Conservation (phyloP, 1,140 invertebrate species). For the Dolichoris vasculosae region DNA sequence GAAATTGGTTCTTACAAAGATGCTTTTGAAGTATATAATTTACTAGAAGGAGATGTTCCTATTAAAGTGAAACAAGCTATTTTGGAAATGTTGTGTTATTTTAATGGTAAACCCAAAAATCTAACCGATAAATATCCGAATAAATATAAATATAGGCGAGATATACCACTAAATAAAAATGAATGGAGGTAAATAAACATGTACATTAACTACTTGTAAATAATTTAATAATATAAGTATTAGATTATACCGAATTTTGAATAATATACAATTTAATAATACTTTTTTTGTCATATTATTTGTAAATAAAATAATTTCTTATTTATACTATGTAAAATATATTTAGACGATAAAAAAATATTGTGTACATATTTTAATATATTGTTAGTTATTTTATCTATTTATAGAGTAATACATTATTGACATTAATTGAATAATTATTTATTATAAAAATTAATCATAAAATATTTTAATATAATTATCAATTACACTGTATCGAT, state of each 20-base stretch:
- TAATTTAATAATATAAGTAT: no score
- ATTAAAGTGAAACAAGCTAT: conserved; percentile 81
- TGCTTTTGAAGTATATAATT: conserved; percentile 83
- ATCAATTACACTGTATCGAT: no score
- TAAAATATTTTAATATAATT: no score
- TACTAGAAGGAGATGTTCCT: conserved; percentile 79
- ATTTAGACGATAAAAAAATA: no score
- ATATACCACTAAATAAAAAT: conserved; percentile 64
- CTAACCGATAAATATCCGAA: conserved; percentile 86
- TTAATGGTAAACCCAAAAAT: conserved; percentile 82
- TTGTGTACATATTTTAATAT: no score
- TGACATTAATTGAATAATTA: no score
- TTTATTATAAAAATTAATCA: no score
- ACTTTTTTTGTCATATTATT: neutral
- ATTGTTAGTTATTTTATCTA: no score
- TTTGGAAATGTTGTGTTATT: conserved; percentile 89
- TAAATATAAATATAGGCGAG: conserved; percentile 6
- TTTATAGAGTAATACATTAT: no score
- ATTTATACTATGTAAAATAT: neutral
- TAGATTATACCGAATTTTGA: no score
- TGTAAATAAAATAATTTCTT: neutral
- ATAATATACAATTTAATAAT: no score
- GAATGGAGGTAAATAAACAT: conserved; percentile 81
- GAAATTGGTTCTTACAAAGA: conserved; percentile 79
- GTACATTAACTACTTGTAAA: neutral